A percentile compares a stretch with the other conserved stretches of the same genome.
phyloP scores from a whole-genome alignment of 2,888 invertebrate genomes.

The Gandaritis pyraliata region DNA sequence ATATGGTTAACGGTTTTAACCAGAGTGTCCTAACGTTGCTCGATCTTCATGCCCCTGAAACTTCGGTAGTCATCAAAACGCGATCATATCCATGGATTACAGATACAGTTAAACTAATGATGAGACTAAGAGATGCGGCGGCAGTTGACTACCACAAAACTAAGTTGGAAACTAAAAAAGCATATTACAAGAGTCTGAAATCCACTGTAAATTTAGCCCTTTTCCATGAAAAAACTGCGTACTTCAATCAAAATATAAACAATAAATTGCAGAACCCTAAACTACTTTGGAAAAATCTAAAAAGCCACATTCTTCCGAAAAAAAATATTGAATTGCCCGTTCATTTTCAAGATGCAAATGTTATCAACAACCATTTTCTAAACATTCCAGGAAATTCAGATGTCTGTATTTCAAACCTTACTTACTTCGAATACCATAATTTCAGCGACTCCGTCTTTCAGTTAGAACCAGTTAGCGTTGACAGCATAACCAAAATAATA shows the following conservation, averaged over 20 bases:
- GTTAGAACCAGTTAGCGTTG: constrained; percentile 7
- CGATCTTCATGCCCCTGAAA: constrained; percentile 17
- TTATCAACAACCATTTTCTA: constrained; percentile 18
- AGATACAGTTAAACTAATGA: constrained; percentile 11
- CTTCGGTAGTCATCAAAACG: not conserved
- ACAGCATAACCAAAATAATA: constrained; percentile 3
- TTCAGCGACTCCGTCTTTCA: constrained; percentile 7
- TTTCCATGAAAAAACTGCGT: constrained; percentile 16
- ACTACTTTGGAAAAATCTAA: constrained; percentile 16
- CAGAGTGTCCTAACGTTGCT: constrained; percentile 1
- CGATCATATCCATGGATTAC: constrained; percentile 19
- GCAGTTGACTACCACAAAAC: constrained; percentile 13
- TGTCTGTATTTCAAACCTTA: not conserved
- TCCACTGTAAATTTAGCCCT: constrained; percentile 15
- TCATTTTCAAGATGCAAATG: constrained; percentile 9
- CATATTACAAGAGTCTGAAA: constrained; percentile 14
- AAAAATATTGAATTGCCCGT: constrained; percentile 8
- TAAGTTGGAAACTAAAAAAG: constrained; percentile 2
- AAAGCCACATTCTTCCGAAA: constrained; percentile 8
- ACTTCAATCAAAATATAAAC: constrained; percentile 13
- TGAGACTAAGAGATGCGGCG: constrained; percentile 20
- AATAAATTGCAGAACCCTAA: constrained; percentile 9
- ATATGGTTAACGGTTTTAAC: constrained; percentile 14
- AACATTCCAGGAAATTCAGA: constrained; percentile 6
- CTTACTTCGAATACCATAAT: constrained; percentile 1